Evolutionary conservation across 2,888 invertebrate species (phyloP), one percentile per base, ranked within the genome.

Genomic region (Lepidonotus clava): DNA sequence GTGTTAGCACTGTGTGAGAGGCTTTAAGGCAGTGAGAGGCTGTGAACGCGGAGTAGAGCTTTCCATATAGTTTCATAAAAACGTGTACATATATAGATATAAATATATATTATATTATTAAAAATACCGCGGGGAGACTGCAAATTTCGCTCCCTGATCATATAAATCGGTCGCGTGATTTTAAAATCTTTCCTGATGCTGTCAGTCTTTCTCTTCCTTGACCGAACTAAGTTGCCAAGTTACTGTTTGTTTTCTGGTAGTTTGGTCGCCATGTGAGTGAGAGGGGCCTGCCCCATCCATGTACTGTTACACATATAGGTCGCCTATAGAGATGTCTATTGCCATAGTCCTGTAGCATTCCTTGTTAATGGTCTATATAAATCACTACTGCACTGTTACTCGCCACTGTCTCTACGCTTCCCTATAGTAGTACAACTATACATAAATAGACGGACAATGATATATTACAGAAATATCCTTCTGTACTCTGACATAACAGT

Each of bases 11-110:
- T 34, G 38, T 4, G 71, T 71, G 71, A 71, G 38, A 71, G 71
- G 71, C 71, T 71, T 71, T 34, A 71, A 71, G 11, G 11, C n/a
- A 14, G 36, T 0, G 34, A 71, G 71, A 11, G 71, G 71, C 71
- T 71, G 71, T 71, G 71, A 71, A 38, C 61, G n/a, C 71, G 36
- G 38, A 71, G 5, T 71, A 71, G 71, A 71, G 71, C 71, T 71
- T 71, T 71, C 71, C 71, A 32, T 36, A 36, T 71, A 71, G 61
- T 61, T 61, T 61, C 61, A 61, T 61, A n/a, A 61, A 61, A 61
- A 11, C 61, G 28, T 61, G 61, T 61, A 61, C 2, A 61, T 61
- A 61, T 61, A 61, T n/a, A n/a, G n/a, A n/a, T n/a, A n/a, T n/a
- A n/a, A n/a, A n/a, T n/a, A n/a, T n/a, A n/a, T n/a, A n/a, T n/a